A percentile compares a stretch with the other conserved stretches of the same genome.
These are phyloP conservation scores for Netta rufina DNA, from an alignment of 2,797 vertebrate genomes.

Conservation along the genomic window DNA sequence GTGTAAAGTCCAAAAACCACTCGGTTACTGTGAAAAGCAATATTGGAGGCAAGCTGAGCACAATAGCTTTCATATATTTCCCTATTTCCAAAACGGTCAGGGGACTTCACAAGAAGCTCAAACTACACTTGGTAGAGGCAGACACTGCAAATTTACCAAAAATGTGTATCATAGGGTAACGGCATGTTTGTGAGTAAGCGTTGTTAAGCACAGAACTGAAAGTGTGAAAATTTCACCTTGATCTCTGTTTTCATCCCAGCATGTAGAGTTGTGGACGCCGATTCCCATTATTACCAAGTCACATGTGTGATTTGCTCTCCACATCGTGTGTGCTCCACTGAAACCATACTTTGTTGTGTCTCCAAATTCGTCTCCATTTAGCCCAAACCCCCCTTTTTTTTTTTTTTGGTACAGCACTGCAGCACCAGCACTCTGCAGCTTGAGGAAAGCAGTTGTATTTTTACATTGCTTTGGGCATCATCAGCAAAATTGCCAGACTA, in stretches of 20 bases:
- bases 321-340: rapidly evolving
- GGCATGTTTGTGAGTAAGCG: neutral
- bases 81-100: neutral
- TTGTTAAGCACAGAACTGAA: neutral
- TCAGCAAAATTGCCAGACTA: slow-evolving; percentile 37
- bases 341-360: neutral
- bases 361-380: neutral
- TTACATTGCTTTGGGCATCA: slow-evolving; percentile 42
- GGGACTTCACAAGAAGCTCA: neutral
- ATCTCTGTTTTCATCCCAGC: neutral
- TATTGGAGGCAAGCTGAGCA: neutral
- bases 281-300: neutral
- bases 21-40: neutral
- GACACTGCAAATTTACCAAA: neutral
- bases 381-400: neutral
- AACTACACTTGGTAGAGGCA: neutral
- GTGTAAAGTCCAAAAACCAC: neutral
- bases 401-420: neutral
- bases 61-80: neutral
- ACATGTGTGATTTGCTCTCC: neutral
- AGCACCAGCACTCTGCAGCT: slow-evolving; percentile 1
- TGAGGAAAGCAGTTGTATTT: neutral
- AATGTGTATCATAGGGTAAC: neutral
- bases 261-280: rapidly evolving
- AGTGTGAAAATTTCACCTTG: neutral